Conservation (phyloP, 2,113 vertebrate species). For the Microtus pennsylvanicus region DNA sequence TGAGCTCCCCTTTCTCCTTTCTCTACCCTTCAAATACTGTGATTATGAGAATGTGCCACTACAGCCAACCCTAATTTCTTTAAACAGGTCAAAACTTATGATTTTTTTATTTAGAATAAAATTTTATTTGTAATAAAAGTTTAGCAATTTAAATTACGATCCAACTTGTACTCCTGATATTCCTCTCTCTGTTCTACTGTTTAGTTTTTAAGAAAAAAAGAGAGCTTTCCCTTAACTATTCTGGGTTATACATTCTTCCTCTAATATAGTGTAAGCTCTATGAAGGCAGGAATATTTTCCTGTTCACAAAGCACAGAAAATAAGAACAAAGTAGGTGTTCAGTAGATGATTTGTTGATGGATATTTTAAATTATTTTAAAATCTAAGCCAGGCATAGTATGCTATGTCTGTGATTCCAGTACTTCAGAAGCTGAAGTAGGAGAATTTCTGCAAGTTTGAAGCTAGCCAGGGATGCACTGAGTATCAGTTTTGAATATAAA, state of each 20-base stretch:
- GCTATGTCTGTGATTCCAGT: too few species aligned
- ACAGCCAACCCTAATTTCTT: neutral
- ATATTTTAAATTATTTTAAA: neutral
- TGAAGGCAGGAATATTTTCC: neutral
- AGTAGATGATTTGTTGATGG: constrained; percentile 17
- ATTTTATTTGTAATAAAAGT: constrained; percentile 12
- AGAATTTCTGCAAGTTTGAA: too few species aligned
- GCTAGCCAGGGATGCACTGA: too few species aligned
- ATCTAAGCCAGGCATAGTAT: too few species aligned
- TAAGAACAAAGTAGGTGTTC: neutral
- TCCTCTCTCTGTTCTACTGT: neutral
- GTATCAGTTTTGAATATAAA: too few species aligned
- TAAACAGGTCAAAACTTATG: constrained; percentile 22
- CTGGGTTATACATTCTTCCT: constrained; percentile 1
- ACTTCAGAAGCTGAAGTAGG: too few species aligned
- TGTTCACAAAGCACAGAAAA: neutral
- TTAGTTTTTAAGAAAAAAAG: neutral
- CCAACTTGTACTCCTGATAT: neutral
- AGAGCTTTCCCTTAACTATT: neutral
- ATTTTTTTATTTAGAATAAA: neutral
- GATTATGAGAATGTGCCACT: neutral
- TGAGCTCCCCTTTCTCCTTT: neutral
- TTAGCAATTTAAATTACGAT: neutral
- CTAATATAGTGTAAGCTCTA: neutral
- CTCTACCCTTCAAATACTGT: neutral